These are phyloP conservation scores for Esperia sulphurella DNA, from an alignment of 2,888 invertebrate genomes.

Conservation along the genomic window DNA sequence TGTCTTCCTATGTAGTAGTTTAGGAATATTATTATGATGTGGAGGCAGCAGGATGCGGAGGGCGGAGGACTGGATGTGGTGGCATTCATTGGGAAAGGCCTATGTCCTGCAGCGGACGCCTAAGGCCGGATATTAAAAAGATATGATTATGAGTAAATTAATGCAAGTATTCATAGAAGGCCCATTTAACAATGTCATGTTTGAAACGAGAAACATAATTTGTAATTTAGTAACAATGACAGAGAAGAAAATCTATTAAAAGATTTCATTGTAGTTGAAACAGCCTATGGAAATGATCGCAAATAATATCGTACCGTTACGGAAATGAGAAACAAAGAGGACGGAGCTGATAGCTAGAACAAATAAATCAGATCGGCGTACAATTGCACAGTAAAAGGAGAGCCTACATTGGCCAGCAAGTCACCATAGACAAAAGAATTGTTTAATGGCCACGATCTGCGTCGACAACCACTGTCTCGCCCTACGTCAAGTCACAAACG, in stretches of 20 bases:
- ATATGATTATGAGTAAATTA: too few relatives aligned
- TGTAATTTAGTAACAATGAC: neutral
- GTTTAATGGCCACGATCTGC: conserved; percentile 35
- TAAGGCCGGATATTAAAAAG: too few relatives aligned
- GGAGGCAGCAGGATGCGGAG: too few relatives aligned
- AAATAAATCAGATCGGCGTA: conserved; percentile 13
- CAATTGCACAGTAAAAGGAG: conserved; percentile 25
- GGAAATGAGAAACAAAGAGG: conserved; percentile 19
- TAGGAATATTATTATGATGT: too few relatives aligned
- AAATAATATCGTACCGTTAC: neutral
- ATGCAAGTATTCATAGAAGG: too few relatives aligned
- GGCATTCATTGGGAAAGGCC: too few relatives aligned
- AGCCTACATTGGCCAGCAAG: conserved; percentile 36
- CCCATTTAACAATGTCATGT: too few relatives aligned
- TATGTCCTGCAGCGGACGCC: too few relatives aligned
- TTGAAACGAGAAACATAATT: neutral
- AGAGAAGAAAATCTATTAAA: neutral
- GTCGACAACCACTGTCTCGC: conserved; percentile 24
- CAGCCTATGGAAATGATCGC: neutral
- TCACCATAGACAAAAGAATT: conserved; percentile 54
- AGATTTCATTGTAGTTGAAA: too few relatives aligned
- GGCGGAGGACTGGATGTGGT: too few relatives aligned
- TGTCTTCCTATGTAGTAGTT: too few relatives aligned
- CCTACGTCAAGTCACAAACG: neutral
- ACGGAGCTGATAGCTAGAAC: conserved; percentile 26